These are phyloP conservation scores for Cylindroiulus punctatus DNA, from an alignment of 2,888 invertebrate genomes.

Conservation along the genomic window DNA sequence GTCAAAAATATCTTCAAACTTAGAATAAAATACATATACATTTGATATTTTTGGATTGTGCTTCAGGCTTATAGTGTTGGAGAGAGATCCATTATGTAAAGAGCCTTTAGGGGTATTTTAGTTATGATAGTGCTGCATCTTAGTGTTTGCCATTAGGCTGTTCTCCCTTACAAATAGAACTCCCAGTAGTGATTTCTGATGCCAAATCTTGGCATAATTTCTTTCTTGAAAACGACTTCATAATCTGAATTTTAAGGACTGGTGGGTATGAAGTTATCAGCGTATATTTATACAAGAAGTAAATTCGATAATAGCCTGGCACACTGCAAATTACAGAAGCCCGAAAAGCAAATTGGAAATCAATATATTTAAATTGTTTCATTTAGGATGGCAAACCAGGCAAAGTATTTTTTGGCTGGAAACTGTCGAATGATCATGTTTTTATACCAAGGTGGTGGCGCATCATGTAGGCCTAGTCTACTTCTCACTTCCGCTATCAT, in stretches of 20 bases:
- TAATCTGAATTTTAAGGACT: background rate
- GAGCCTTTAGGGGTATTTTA: too few relatives aligned
- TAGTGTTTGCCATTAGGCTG: too few relatives aligned
- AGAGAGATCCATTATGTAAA: too few relatives aligned
- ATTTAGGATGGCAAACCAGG: slow-evolving; percentile 33
- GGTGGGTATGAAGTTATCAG: background rate
- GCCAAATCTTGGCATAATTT: background rate
- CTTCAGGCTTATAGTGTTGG: too few relatives aligned
- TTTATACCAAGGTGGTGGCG: slow-evolving; percentile 26
- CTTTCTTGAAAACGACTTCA: background rate
- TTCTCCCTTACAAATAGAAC: too few relatives aligned
- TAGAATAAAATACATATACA: too few relatives aligned
- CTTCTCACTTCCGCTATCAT: slow-evolving; percentile 24
- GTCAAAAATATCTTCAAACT: too few relatives aligned
- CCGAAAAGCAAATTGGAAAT: slow-evolving; percentile 45
- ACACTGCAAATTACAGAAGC: slow-evolving; percentile 40
- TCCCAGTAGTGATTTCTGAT: background rate
- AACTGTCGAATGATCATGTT: slow-evolving; percentile 30
- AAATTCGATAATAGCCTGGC: slow-evolving; percentile 34
- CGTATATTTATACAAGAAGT: slow-evolving; percentile 7
- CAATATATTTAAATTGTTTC: slow-evolving; percentile 41
- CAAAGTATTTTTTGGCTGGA: slow-evolving; percentile 29
- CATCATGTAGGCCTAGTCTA: background rate
- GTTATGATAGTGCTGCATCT: too few relatives aligned
- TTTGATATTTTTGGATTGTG: too few relatives aligned